Percentiles rank a stretch among this genome's conserved stretches.
These are phyloP conservation scores for Muntiacus muntjak DNA, from an alignment of 2,113 vertebrate genomes.

Conservation along the genomic window DNA sequence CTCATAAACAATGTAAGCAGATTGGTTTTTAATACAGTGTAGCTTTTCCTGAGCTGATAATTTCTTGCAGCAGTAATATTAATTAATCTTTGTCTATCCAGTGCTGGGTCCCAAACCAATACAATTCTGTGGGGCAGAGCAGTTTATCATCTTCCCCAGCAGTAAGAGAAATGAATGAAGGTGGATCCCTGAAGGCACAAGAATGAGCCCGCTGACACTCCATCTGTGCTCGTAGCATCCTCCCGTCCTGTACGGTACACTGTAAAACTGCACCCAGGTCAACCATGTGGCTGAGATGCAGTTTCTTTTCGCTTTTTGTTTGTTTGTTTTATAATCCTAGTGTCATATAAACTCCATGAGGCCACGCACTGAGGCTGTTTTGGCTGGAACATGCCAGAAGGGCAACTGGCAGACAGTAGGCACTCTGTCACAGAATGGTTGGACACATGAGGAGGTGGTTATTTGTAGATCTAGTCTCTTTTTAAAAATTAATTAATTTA, in stretches of 20 bases:
- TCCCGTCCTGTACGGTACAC: neutral
- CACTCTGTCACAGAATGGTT: neutral
- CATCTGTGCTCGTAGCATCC: neutral
- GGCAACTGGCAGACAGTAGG: neutral
- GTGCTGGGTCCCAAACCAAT: slow-evolving; percentile 44
- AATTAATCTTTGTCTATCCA: slow-evolving; percentile 54
- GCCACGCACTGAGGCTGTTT: neutral
- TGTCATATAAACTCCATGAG: neutral
- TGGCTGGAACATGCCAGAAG: neutral
- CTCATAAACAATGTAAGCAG: slow-evolving; percentile 29
- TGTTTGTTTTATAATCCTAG: neutral
- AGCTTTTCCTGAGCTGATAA: slow-evolving; percentile 36
- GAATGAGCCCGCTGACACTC: neutral
- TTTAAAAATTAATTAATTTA: neutral
- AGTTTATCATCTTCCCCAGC: neutral
- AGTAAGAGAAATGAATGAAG: neutral
- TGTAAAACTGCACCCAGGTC: neutral
- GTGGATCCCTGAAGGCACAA: neutral
- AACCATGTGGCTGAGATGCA: neutral
- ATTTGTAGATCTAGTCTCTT: neutral
- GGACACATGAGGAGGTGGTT: neutral
- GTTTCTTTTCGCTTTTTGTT: neutral
- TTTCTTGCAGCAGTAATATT: slow-evolving; percentile 60
- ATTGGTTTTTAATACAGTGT: slow-evolving; percentile 29
- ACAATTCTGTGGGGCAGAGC: neutral